phyloP scores from a whole-genome alignment of 2,113 vertebrate species.

The Thunnus thynnus region DNA sequence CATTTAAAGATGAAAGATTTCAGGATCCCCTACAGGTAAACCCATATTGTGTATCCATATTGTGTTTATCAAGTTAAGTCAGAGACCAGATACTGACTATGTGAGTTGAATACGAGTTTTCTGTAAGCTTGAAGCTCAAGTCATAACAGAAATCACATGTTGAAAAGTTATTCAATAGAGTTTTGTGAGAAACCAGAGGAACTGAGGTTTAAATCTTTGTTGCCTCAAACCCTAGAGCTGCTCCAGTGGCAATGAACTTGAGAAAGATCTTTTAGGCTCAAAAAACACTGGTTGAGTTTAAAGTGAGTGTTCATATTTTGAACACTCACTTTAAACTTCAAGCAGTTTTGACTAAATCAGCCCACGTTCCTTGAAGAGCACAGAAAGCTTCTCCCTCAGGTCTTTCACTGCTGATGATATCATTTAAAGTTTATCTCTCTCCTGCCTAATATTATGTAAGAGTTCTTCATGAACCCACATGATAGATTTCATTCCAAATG shows the following conservation, averaged over 20 bases:
- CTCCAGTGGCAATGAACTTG: conserved; percentile 6
- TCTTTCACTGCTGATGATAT: conserved; percentile 23
- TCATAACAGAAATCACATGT: conserved; percentile 3
- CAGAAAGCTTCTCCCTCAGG: conserved; percentile 57
- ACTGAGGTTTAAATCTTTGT: conserved; percentile 19
- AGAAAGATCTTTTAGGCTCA: conserved; percentile 2
- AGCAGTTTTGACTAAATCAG: conserved; percentile 32
- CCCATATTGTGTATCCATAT: no score
- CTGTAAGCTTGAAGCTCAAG: conserved; percentile 3
- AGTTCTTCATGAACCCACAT: conserved; percentile 6
- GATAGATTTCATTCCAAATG: not conserved
- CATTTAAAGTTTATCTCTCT: conserved; percentile 4
- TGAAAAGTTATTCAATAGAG: not conserved
- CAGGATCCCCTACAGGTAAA: conserved; percentile 30
- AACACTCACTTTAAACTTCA: not conserved
- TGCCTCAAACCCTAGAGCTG: conserved; percentile 1
- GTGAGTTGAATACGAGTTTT: conserved; percentile 2
- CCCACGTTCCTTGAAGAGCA: conserved; percentile 42
- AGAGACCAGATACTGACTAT: conserved; percentile 21
- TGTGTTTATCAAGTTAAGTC: conserved; percentile 23
- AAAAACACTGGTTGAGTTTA: conserved; percentile 19
- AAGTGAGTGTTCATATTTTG: conserved; percentile 17
- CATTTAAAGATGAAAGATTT: conserved; percentile 25
- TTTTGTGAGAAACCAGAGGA: not conserved
- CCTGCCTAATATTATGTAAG: not conserved